Evolutionary conservation across 1,140 invertebrate species (phyloP).

Genomic region (Diploscapter pachys): DNA sequence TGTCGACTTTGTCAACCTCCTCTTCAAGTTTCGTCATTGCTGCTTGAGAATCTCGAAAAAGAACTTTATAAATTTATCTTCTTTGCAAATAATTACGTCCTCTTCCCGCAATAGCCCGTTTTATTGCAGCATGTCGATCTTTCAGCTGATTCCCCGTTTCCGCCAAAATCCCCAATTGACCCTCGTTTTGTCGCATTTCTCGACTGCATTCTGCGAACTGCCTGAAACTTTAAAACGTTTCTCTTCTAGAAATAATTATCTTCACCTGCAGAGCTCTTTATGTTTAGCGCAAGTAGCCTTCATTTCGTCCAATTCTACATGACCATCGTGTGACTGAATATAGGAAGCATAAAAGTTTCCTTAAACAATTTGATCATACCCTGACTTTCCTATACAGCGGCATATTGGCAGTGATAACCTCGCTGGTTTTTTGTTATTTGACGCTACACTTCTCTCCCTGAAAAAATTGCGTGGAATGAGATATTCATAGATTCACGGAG

Average conservation of each 20-base stretch:
- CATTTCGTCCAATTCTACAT: constrained; percentile 34
- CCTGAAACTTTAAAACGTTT: too few species aligned
- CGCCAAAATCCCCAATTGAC: constrained; percentile 42
- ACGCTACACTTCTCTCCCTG: too few species aligned
- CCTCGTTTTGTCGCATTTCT: constrained; percentile 34
- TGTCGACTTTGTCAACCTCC: constrained; percentile 41
- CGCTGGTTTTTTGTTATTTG: too few species aligned
- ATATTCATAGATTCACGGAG: too few species aligned
- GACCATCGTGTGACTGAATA: constrained; percentile 34
- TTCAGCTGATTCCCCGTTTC: constrained; percentile 35
- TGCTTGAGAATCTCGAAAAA: constrained; percentile 30
- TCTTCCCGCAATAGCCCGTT: constrained; percentile 26
- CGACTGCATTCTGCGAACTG: constrained; percentile 33
- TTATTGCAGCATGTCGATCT: constrained; percentile 32
- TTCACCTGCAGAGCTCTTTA: constrained; percentile 26
- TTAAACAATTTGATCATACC: too few species aligned
- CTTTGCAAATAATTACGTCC: constrained; percentile 15
- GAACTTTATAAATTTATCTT: neutral
- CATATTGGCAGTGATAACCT: too few species aligned
- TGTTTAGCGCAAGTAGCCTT: constrained; percentile 41
- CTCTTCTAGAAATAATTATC: too few species aligned
- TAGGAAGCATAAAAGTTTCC: too few species aligned
- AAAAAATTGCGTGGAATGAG: too few species aligned
- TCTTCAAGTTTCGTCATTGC: constrained; percentile 35
- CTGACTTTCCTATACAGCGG: too few species aligned